A percentile compares a stretch with the other conserved stretches of the same genome.
phyloP scores from a whole-genome alignment of 1,140 invertebrate species.

The Cotesia vestalis region DNA sequence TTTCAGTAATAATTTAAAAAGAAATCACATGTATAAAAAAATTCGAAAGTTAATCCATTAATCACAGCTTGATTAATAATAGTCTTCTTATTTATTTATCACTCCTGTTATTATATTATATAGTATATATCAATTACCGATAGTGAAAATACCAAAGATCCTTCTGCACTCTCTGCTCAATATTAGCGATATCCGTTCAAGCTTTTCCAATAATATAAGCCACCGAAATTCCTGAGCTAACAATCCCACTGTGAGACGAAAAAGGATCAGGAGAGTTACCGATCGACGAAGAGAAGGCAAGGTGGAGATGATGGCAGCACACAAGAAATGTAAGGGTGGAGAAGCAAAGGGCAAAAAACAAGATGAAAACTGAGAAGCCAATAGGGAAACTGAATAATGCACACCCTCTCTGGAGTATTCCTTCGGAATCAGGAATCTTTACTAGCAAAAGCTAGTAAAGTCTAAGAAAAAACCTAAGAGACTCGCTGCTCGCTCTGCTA shows the following conservation, averaged over 20 bases:
- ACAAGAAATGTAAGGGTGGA: too few species aligned
- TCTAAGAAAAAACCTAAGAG: neutral
- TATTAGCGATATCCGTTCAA: too few species aligned
- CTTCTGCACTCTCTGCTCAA: neutral
- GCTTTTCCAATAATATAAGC: too few species aligned
- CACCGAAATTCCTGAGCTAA: slow-evolving; percentile 2
- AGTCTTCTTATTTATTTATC: too few species aligned
- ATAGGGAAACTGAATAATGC: slow-evolving; percentile 26
- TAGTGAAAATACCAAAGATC: neutral
- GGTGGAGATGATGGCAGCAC: neutral
- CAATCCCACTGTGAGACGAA: neutral
- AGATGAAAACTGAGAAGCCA: slow-evolving; percentile 12
- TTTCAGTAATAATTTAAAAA: too few species aligned
- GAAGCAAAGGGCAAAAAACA: neutral
- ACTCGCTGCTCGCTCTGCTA: neutral
- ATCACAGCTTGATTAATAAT: too few species aligned
- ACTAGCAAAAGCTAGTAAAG: too few species aligned
- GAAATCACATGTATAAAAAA: too few species aligned
- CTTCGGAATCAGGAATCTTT: neutral
- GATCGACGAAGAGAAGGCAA: neutral
- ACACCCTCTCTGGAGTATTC: slow-evolving; percentile 12
- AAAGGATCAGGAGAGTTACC: neutral
- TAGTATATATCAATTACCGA: too few species aligned
- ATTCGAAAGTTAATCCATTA: too few species aligned
- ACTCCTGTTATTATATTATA: too few species aligned